Base-by-base conservation (phyloP, 2,113 vertebrate species). In the Cheirogaleus medius region DNA sequence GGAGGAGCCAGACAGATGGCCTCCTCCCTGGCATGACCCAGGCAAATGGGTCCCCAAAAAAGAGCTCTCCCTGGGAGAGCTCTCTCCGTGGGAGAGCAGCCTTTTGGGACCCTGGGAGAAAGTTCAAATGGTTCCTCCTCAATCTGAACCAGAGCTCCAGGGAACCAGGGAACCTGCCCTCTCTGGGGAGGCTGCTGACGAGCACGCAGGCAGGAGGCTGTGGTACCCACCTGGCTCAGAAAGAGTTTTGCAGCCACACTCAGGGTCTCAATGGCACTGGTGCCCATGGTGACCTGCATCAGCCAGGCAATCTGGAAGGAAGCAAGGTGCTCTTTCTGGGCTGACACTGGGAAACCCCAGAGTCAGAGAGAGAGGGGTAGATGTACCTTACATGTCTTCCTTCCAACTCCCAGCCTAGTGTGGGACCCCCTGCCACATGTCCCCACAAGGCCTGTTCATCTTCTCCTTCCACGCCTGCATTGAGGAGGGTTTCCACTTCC, bases 181-280 rank as follows among this genome's bases (percentile, higher is more conserved):
- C 63, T n/a, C 32, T 8, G 11, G 68, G 47, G 52, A 47, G 27
- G 78, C 47, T 37, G 68, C 29, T 18, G 10, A 5, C 11, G 23
- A 58, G 15, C 58, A 4, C 1, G 64, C 27, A 52, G 8, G 20
- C 32, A 14, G 77, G 42, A 63, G 44, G 39, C 52, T 6, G 13
- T 6, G 23, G 44, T 29, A 84, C 98, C 95, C 99, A 99, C 99
- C 99, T 99, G 99, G 64, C 99, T 99, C 96, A 99, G 99, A 82
- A 99, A 99, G 98, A 99, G 99, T 97, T 99, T 99, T 69, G 99
- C 99, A 6, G 99, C 99, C 91, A 99, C 99, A 17, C 99, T 99
- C 95, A 99, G 98, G 27, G 99, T 99, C 98, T 99, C 99, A 0
- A 99, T 99, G 94, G 99, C 95, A 2, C 99, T 99, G 47, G 99